Evolutionary conservation across 2,888 invertebrate species (phyloP).

Genomic region (Melikaiella ostensackeni): DNA sequence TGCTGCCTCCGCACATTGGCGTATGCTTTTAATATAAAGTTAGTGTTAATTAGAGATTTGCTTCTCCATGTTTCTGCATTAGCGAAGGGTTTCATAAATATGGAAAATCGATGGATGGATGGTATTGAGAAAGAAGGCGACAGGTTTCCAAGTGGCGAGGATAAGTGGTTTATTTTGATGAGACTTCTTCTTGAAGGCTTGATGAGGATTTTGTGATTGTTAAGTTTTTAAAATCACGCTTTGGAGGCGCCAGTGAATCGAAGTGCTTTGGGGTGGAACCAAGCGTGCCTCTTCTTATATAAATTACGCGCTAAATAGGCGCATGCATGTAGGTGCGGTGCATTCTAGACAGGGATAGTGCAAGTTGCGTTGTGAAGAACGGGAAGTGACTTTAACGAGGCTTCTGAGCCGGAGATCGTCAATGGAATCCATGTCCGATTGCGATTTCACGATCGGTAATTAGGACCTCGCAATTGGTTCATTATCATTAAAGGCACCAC

Average conservation of each 20-base stretch:
- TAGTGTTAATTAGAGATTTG: slow-evolving; percentile 55
- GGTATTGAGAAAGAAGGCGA: not conserved
- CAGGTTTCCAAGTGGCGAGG: slow-evolving; percentile 2
- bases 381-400: slow-evolving; percentile 64
- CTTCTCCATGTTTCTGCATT: slow-evolving; percentile 7
- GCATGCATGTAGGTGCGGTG: slow-evolving; percentile 55
- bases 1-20: slow-evolving; percentile 71
- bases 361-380: slow-evolving; percentile 54
- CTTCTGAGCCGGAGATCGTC: slow-evolving; percentile 40
- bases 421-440: slow-evolving; percentile 41
- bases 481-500: slow-evolving; percentile 26
- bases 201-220: not conserved
- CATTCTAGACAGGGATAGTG: slow-evolving; percentile 43
- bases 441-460: slow-evolving; percentile 31
- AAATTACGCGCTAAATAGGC: slow-evolving; percentile 75
- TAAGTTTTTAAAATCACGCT: slow-evolving; percentile 44
- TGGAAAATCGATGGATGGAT: slow-evolving; percentile 22
- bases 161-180: not conserved
- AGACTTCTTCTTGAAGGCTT: not conserved
- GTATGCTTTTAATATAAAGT: slow-evolving; percentile 67
- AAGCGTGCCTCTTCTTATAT: slow-evolving; percentile 75
- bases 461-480: slow-evolving; percentile 36
- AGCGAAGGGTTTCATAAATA: slow-evolving; percentile 24
- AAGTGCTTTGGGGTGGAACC: slow-evolving; percentile 76
- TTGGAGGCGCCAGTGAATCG: slow-evolving; percentile 71